Conservation (phyloP, 2,797 vertebrate genomes). For the Sternotherus odoratus region DNA sequence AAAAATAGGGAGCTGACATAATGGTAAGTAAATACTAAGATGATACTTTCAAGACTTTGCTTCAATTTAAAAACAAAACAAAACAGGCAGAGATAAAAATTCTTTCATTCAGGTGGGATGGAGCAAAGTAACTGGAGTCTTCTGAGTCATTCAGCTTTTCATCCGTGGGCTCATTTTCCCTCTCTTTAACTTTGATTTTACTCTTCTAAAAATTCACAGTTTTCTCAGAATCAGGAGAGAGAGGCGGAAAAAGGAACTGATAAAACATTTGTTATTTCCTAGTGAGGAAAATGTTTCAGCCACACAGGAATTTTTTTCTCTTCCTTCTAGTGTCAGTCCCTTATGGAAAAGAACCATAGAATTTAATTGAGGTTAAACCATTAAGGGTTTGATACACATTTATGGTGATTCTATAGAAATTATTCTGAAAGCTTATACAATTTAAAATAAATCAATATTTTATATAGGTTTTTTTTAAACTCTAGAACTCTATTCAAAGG, state of each 20-base stretch:
- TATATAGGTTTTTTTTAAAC: neutral
- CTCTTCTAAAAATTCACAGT: neutral
- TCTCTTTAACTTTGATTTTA: neutral
- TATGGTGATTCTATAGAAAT: neutral
- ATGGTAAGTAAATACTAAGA: conserved; percentile 30
- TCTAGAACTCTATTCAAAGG: neutral
- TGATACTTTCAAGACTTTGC: neutral
- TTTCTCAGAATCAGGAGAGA: neutral
- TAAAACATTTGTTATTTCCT: neutral
- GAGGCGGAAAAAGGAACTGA: neutral
- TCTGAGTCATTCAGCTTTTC: neutral
- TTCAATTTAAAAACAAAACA: neutral
- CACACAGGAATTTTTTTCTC: neutral
- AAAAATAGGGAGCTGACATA: neutral
- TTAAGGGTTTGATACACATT: neutral
- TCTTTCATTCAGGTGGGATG: conserved; percentile 14
- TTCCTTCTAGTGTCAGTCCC: neutral
- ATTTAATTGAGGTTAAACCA: neutral
- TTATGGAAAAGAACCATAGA: neutral
- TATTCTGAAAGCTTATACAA: neutral
- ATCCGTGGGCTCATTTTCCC: neutral
- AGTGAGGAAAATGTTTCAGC: neutral
- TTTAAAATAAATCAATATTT: neutral
- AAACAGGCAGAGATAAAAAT: neutral
- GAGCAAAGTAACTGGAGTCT: neutral